Evolutionary conservation across 2,797 vertebrate genomes (phyloP).

Genomic region (Enteromius unitaeniatus): DNA sequence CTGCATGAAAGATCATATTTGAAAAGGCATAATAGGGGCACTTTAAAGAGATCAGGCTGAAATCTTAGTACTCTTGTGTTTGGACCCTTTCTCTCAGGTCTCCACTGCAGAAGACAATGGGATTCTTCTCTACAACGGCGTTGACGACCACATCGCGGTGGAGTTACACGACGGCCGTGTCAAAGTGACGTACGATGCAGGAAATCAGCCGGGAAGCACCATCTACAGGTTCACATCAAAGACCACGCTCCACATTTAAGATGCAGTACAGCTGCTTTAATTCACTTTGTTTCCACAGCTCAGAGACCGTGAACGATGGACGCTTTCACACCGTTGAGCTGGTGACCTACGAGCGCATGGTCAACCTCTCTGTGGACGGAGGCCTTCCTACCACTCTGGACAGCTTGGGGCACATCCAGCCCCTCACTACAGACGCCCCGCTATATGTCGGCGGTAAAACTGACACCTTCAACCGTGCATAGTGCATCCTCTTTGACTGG

Average conservation of each 20-base stretch:
- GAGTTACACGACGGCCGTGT: conserved; percentile 96
- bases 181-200: conserved; percentile 95
- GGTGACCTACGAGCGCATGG: conserved; percentile 97
- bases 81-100: conserved; percentile 77
- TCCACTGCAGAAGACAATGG: conserved; percentile 97
- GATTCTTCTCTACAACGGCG: conserved; percentile 94
- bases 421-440: conserved; percentile 91
- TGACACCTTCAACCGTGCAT: conserved; percentile 64
- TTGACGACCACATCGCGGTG: conserved; percentile 95
- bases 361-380: conserved; percentile 97
- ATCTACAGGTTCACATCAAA: conserved; percentile 89
- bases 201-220: conserved; percentile 91
- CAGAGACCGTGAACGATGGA: conserved; percentile 96
- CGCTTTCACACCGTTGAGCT: conserved; percentile 99
- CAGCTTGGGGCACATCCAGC: conserved; percentile 91
- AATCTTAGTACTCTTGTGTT: not conserved
- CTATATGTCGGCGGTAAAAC: conserved; percentile 96
- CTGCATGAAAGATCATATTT: too few relatives aligned
- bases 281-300: conserved; percentile 70
- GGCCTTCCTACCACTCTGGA: conserved; percentile 98
- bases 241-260: not conserved
- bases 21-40: too few relatives aligned
- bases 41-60: too few relatives aligned
- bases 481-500: not conserved
- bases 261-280: not conserved